These are phyloP conservation scores for Drosophila borealis DNA, from an alignment of 2,888 invertebrate genomes.

Conservation along the genomic window DNA sequence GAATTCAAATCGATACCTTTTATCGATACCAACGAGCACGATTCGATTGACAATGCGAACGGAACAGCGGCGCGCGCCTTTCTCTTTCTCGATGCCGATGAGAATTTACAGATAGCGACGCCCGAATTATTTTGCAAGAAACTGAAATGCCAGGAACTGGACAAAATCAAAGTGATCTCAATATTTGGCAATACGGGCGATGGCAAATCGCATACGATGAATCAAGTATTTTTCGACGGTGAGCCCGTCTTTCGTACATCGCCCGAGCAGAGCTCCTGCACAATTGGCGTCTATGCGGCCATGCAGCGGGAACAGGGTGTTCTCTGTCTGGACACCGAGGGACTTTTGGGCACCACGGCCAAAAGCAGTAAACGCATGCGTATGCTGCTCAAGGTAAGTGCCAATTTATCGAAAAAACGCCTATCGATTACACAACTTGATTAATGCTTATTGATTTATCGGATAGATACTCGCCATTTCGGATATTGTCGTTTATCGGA, in stretches of 20 bases:
- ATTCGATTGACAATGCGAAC: constrained; percentile 66
- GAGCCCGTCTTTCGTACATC: constrained; percentile 86
- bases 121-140: constrained; percentile 86
- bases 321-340: constrained; percentile 92
- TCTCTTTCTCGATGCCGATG: constrained; percentile 87
- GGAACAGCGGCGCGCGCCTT: constrained; percentile 81
- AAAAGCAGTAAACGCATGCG: constrained; percentile 86
- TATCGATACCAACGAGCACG: constrained; percentile 67
- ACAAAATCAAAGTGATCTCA: constrained; percentile 91
- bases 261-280: constrained; percentile 88
- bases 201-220: constrained; percentile 92
- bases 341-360: constrained; percentile 87
- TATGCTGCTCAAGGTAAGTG: constrained; percentile 88
- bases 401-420: background rate
- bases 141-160: constrained; percentile 82
- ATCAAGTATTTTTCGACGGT: constrained; percentile 89
- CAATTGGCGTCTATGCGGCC: constrained; percentile 92
- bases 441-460: background rate
- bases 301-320: constrained; percentile 88
- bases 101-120: constrained; percentile 87
- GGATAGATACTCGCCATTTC: constrained; percentile 90
- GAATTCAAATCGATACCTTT: constrained; percentile 83
- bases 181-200: constrained; percentile 94
- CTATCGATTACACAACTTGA: background rate
- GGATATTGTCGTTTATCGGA: constrained; percentile 91